Percentiles rank a stretch among this genome's conserved stretches.
Evolutionary conservation across 2,113 vertebrate species (phyloP).

Genomic region (Martes martes): DNA sequence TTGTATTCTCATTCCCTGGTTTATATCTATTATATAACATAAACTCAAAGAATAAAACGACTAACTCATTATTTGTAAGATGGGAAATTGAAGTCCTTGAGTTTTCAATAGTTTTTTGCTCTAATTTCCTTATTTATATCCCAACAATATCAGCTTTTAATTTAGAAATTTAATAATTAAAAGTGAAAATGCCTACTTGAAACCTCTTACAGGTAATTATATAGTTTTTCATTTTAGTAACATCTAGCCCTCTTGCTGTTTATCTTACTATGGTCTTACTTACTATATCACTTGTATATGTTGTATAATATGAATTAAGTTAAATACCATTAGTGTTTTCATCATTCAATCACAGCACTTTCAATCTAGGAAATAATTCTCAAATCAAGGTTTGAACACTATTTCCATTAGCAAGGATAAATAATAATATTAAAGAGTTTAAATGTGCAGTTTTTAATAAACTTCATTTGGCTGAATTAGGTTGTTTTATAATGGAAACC

Average conservation of each 20-base stretch:
- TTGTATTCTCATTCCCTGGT: neutral
- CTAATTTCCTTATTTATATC: neutral
- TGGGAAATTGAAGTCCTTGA: neutral
- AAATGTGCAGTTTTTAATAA: neutral
- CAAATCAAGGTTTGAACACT: neutral
- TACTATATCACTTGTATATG: neutral
- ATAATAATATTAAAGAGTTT: neutral
- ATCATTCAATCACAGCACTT: neutral
- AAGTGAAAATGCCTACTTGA: neutral
- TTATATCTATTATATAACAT: neutral
- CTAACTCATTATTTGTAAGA: neutral
- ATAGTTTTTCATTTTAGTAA: conserved; percentile 10
- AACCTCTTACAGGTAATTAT: neutral
- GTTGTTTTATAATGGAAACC: neutral
- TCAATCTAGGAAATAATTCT: conserved; percentile 9
- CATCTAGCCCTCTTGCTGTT: neutral
- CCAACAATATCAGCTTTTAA: neutral
- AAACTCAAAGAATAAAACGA: neutral
- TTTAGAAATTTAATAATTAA: neutral
- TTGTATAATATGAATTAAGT: conserved; percentile 3
- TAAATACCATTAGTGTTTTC: conserved; percentile 18
- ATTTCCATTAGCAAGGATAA: neutral
- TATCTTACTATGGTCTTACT: neutral
- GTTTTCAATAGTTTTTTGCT: neutral
- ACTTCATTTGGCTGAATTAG: neutral